A percentile compares a stretch with the other conserved stretches of the same genome.
These are phyloP conservation scores for Drosophila demipolita DNA, from an alignment of 2,888 invertebrate genomes.

Conservation along the genomic window DNA sequence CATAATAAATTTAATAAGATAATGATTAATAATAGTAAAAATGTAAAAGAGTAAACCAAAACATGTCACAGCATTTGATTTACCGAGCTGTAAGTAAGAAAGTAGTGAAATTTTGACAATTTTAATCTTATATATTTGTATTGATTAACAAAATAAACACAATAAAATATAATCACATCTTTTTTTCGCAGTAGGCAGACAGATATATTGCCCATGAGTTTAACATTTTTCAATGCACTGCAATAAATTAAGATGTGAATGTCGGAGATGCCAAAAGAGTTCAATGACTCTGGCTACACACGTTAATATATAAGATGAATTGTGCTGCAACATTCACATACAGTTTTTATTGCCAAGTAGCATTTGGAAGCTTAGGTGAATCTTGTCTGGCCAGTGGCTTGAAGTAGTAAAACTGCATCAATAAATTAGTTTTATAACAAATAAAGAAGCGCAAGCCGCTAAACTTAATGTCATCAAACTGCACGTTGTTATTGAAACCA, in stretches of 20 bases:
- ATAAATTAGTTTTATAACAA: constrained; percentile 52
- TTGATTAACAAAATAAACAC: not conserved
- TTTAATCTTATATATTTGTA: not conserved
- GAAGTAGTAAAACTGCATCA: constrained; percentile 37
- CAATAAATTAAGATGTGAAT: constrained; percentile 14
- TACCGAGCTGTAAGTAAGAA: not conserved
- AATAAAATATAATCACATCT: not conserved
- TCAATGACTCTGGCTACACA: constrained; percentile 29
- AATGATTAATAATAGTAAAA: constrained; percentile 13
- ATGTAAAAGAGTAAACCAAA: not conserved
- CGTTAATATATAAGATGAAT: constrained; percentile 12
- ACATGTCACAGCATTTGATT: not conserved
- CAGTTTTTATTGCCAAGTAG: constrained; percentile 36
- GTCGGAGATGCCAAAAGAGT: constrained; percentile 14
- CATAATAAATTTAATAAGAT: constrained; percentile 18
- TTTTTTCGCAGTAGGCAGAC: not conserved
- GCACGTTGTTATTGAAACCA: constrained; percentile 47
- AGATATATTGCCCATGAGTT: not conserved
- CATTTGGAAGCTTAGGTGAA: constrained; percentile 12
- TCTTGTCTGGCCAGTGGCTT: constrained; percentile 11
- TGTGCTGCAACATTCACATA: constrained; percentile 38
- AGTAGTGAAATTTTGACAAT: not conserved
- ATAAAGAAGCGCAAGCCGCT: constrained; percentile 45
- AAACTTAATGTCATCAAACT: constrained; percentile 69
- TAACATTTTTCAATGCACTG: not conserved